A percentile compares a stretch with the other conserved stretches of the same genome.
These are phyloP conservation scores for Drosophila carrolli DNA, from an alignment of 1,140 invertebrate species.

Conservation along the genomic window DNA sequence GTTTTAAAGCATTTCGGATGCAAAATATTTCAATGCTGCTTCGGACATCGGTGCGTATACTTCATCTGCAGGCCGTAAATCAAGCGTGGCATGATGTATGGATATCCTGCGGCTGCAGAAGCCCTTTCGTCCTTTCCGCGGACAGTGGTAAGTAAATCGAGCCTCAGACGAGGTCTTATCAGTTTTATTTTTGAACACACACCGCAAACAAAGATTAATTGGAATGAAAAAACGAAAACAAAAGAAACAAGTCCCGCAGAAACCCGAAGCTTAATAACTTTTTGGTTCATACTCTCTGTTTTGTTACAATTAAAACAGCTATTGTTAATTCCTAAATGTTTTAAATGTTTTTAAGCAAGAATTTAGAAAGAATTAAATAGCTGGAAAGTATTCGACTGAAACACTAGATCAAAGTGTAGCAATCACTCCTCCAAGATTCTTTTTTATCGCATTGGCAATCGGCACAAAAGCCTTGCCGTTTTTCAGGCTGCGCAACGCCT, in stretches of 20 bases:
- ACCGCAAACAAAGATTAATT: conserved; percentile 18
- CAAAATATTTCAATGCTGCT: conserved; percentile 1
- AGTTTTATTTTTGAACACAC: conserved; percentile 25
- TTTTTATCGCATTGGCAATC: neutral
- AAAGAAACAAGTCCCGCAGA: too few species aligned
- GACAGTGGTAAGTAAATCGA: neutral
- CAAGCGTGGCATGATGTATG: conserved; percentile 33
- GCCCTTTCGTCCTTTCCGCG: neutral
- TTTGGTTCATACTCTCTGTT: too few species aligned
- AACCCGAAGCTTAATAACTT: too few species aligned
- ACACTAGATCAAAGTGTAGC: neutral
- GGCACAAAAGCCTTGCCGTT: conserved; percentile 8
- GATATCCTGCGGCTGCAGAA: conserved; percentile 20
- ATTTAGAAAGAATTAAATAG: too few species aligned
- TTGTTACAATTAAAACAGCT: too few species aligned
- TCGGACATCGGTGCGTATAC: conserved; percentile 31
- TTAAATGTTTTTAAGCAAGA: too few species aligned
- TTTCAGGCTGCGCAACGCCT: conserved; percentile 6
- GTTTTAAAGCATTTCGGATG: conserved; percentile 6
- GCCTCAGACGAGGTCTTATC: conserved; percentile 9
- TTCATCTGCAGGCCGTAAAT: conserved; percentile 36
- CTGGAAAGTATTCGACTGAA: too few species aligned
- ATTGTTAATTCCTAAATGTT: too few species aligned
- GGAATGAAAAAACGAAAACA: neutral
- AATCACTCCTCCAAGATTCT: neutral